Conservation (phyloP, 2,797 vertebrate species). For the Acanthurus tractus region DNA sequence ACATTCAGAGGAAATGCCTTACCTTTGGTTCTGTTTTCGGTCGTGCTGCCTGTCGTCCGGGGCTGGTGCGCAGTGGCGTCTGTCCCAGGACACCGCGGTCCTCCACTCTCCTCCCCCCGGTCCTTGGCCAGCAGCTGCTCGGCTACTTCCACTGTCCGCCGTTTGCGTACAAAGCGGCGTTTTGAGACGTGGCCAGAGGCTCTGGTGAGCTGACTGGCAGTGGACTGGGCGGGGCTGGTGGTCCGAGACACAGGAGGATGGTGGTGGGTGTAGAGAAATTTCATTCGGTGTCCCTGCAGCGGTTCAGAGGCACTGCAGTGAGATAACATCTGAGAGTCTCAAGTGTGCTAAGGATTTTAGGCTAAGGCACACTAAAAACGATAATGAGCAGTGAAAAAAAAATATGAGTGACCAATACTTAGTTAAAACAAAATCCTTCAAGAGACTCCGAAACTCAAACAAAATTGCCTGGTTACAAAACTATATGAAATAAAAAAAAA, state of each 20-base stretch:
- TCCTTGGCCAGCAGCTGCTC: constrained; percentile 18
- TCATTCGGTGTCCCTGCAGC: not conserved
- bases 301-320: not conserved
- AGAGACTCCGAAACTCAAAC: too few relatives aligned
- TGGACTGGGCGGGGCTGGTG: constrained; percentile 47
- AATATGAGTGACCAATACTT: too few relatives aligned
- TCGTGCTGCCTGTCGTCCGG: constrained; percentile 6
- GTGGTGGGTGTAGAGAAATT: not conserved
- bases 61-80: constrained; percentile 1
- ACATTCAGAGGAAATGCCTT: not conserved
- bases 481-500: too few relatives aligned
- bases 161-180: constrained; percentile 6
- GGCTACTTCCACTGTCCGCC: constrained; percentile 9
- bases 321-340: not conserved
- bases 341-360: not conserved
- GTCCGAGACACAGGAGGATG: not conserved
- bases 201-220: constrained; percentile 15
- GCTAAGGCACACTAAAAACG: too few relatives aligned
- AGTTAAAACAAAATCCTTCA: too few relatives aligned
- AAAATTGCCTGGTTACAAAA: too few relatives aligned
- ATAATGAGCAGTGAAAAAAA: too few relatives aligned
- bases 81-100: not conserved
- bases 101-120: not conserved
- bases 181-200: constrained; percentile 71
- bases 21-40: constrained; percentile 24